A percentile compares a stretch with the other conserved stretches of the same genome.
phyloP scores from a whole-genome alignment of 1,140 invertebrate species.

The Stenopsyche tienmushanensis region DNA sequence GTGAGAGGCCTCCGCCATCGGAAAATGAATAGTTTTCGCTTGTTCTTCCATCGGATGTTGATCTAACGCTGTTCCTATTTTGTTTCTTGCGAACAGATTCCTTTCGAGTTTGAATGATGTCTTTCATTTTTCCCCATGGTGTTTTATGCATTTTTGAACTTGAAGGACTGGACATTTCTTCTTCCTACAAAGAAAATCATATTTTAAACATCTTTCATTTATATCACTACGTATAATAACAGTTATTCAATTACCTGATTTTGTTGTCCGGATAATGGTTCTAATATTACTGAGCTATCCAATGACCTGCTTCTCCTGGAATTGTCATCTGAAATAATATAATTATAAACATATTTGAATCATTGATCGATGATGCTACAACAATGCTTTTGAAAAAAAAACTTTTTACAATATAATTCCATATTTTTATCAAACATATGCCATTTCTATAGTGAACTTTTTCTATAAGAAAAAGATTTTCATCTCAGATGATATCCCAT shows the following conservation, averaged over 20 bases:
- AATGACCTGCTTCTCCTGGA: conserved; percentile 35
- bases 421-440: too few relatives aligned
- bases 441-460: too few relatives aligned
- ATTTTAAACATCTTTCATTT: neutral
- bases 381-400: too few relatives aligned
- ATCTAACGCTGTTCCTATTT: conserved; percentile 43
- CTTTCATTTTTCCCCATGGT: conserved; percentile 69
- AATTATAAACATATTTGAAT: too few relatives aligned
- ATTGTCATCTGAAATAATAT: conserved; percentile 30
- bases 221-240: neutral
- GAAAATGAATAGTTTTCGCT: conserved; percentile 56
- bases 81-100: conserved; percentile 65
- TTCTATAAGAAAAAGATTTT: too few relatives aligned
- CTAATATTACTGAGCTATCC: conserved; percentile 35
- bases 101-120: conserved; percentile 68
- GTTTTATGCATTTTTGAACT: conserved; percentile 59
- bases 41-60: conserved; percentile 49
- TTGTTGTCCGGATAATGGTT: conserved; percentile 26
- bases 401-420: too few relatives aligned
- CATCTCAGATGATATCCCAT: too few relatives aligned
- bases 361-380: too few relatives aligned
- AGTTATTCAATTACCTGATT: conserved; percentile 15
- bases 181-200: conserved; percentile 27
- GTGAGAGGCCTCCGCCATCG: conserved; percentile 50
- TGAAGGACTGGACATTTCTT: conserved; percentile 46